Conservation (phyloP, 2,113 vertebrate species). For the Tinamus guttatus region DNA sequence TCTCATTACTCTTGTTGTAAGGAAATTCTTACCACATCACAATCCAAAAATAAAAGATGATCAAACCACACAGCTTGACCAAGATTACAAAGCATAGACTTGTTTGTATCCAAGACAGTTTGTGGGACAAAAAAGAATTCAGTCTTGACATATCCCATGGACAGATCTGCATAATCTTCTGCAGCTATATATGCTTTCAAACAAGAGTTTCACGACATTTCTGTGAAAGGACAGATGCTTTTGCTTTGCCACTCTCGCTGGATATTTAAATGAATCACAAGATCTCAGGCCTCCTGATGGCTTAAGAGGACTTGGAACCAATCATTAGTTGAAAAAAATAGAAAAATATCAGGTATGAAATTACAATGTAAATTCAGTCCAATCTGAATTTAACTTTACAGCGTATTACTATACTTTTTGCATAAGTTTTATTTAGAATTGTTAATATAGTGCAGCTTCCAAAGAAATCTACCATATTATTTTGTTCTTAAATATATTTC, state of each 20-base stretch:
- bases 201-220: conserved; percentile 56
- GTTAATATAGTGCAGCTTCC: neutral
- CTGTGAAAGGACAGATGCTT: conserved; percentile 53
- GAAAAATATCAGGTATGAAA: conserved; percentile 77
- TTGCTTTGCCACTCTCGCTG: conserved; percentile 32
- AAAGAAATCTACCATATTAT: neutral
- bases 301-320: conserved; percentile 51
- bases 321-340: conserved; percentile 54
- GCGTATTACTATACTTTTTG: neutral
- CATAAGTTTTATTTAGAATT: neutral
- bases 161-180: conserved; percentile 5
- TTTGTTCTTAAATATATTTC: neutral
- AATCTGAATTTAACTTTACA: neutral
- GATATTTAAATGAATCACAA: conserved; percentile 54
- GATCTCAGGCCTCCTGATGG: conserved; percentile 64
- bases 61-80: conserved; percentile 76
- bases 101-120: conserved; percentile 71
- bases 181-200: conserved; percentile 65
- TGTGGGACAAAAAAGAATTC: conserved; percentile 71
- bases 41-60: conserved; percentile 75
- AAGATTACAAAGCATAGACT: conserved; percentile 74
- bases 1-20: conserved; percentile 70
- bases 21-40: conserved; percentile 78
- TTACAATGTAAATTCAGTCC: neutral
- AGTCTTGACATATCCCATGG: conserved; percentile 65